Evolutionary conservation across 2,113 vertebrate species (phyloP), one percentile per base, ranked within the genome.

Genomic region (Urocitellus parryii): DNA sequence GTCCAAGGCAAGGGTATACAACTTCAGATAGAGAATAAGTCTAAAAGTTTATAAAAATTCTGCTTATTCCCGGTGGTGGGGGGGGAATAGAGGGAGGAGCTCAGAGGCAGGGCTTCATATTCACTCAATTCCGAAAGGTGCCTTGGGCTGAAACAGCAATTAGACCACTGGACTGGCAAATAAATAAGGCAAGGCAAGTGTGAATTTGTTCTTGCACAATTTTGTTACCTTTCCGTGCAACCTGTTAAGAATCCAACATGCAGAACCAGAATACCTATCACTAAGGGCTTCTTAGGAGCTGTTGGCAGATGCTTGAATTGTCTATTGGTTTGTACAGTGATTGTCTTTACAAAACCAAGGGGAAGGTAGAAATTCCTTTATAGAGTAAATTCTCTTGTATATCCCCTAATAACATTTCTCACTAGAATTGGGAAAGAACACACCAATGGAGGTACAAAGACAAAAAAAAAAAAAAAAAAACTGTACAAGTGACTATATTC

Each of bases 291-390:
- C 32, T 90, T 80, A 22, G 5, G 45, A 93, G 39, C 16, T 94
- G 8, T 42, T 25, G 22, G 67, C 24, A 91, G 74, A 88, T 12
- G 79, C 6, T 32, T 45, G 83, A 29, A 51, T 86, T 37, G 56
- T 39, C 10, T 8, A 4, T 8, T 83, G 29, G 32, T 12, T 42
- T 68, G 0, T 91, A 27, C 37, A 20, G 25, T 58, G 7, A 61
- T 56, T 18, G 5, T 45, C 63, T 53, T 84, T 88, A 73, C n/a
- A 95, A 91, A 91, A 79, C 32, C 17, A 51, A 83, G 22, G 32
- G 48, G 18, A 84, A 97, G 83, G 51, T 34, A 85, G 67, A 92
- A 92, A 51, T 80, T 2, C 16, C 76, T 82, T 77, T 27, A 79
- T 81, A 24, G 12, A 84, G 45, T 22, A 9, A 63, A 85, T 87